Evolutionary conservation across 2,797 vertebrate genomes (phyloP).

Genomic region (Taenioides sp.): DNA sequence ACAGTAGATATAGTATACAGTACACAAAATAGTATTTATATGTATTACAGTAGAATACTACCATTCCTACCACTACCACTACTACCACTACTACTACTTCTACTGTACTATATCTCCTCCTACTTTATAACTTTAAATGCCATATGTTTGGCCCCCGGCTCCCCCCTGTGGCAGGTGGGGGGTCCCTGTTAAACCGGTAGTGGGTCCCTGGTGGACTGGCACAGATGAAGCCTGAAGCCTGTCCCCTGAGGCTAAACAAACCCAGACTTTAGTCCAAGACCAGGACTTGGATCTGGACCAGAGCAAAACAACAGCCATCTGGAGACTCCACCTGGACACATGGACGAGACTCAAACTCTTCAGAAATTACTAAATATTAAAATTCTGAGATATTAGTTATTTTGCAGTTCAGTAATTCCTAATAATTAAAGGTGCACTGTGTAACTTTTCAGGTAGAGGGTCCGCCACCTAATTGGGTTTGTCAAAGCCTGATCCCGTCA

Average conservation of each 20-base stretch:
- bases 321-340: neutral
- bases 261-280: constrained; percentile 4
- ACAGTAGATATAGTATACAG: too few relatives aligned
- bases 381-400: neutral
- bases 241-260: constrained; percentile 8
- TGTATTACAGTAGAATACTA: too few relatives aligned
- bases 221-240: neutral
- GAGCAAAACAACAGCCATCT: neutral
- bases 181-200: neutral
- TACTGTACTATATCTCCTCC: neutral
- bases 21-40: too few relatives aligned
- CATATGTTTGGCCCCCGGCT: neutral
- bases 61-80: too few relatives aligned
- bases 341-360: neutral
- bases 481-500: too few relatives aligned
- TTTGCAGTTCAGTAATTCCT: too few relatives aligned
- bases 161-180: neutral
- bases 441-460: too few relatives aligned
- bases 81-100: too few relatives aligned
- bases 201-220: neutral
- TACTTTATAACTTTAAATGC: neutral
- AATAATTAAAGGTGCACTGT: too few relatives aligned
- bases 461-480: too few relatives aligned
- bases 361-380: neutral
- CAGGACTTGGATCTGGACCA: neutral